These are phyloP conservation scores for Aphodius granarius DNA, from an alignment of 2,888 invertebrate genomes.

Conservation along the genomic window DNA sequence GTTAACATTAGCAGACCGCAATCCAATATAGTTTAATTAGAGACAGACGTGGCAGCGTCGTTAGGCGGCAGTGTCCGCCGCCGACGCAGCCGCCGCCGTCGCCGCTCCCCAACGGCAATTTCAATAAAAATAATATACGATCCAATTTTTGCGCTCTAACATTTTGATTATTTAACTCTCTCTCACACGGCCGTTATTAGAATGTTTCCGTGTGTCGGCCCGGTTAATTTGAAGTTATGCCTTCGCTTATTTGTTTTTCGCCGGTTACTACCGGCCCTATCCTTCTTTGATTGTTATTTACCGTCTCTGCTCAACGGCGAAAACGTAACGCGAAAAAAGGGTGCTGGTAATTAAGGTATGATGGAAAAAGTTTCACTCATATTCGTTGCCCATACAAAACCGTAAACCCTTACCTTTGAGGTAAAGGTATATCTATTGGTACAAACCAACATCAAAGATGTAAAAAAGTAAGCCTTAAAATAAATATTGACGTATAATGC, in stretches of 20 bases:
- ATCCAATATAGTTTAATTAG: slow-evolving; percentile 41
- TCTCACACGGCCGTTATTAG: slow-evolving; percentile 24
- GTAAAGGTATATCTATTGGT: too few relatives aligned
- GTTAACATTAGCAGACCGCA: slow-evolving; percentile 37
- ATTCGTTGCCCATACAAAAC: not conserved
- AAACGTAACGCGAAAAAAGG: not conserved
- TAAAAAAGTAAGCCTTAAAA: too few relatives aligned
- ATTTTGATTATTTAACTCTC: slow-evolving; percentile 28
- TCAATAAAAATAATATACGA: slow-evolving; percentile 36
- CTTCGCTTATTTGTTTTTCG: slow-evolving; percentile 23
- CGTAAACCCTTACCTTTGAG: too few relatives aligned
- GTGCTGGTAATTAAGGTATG: not conserved
- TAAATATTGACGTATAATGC: too few relatives aligned
- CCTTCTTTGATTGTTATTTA: slow-evolving; percentile 25
- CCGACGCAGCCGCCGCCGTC: slow-evolving; percentile 13
- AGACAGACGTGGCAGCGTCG: slow-evolving; percentile 34
- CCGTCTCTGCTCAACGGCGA: not conserved
- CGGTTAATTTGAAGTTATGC: slow-evolving; percentile 27
- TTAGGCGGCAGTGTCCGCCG: slow-evolving; percentile 24
- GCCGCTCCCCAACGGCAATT: slow-evolving; percentile 33
- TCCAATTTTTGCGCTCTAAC: slow-evolving; percentile 28
- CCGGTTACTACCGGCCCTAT: slow-evolving; percentile 3
- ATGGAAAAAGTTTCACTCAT: not conserved
- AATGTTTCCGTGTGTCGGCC: slow-evolving; percentile 26
- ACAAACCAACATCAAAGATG: too few relatives aligned